phyloP scores from a whole-genome alignment of 2,888 invertebrate genomes.

The Ichneumoninae sp. region DNA sequence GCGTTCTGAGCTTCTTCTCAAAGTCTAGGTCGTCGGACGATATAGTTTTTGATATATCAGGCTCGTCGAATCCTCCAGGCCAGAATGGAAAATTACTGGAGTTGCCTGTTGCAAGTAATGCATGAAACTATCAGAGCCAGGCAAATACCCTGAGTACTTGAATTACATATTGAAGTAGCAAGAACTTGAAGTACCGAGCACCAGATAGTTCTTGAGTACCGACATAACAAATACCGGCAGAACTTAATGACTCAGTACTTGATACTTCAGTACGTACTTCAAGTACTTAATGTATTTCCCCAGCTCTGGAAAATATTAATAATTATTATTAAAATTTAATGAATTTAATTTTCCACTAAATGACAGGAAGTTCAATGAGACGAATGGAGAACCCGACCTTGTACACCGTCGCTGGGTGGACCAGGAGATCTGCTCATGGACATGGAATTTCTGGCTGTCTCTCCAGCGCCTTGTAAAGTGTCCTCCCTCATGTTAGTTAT shows the following conservation, averaged over 20 bases:
- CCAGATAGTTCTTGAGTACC: no score
- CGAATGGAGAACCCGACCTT: conserved; percentile 85
- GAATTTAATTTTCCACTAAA: no score
- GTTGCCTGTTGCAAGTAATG: conserved; percentile 81
- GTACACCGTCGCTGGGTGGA: conserved; percentile 88
- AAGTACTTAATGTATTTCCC: no score
- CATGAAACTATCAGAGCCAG: not conserved
- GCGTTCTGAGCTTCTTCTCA: conserved; percentile 78
- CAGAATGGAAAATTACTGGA: conserved; percentile 94
- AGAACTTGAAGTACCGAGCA: no score
- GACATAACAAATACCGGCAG: no score
- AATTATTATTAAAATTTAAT: no score
- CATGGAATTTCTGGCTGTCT: conserved; percentile 90
- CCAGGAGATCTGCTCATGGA: conserved; percentile 93
- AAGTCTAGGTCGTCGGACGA: conserved; percentile 76
- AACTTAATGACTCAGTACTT: no score
- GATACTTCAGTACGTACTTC: no score
- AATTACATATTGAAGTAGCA: no score
- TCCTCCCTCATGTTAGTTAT: conserved; percentile 89
- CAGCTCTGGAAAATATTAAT: no score
- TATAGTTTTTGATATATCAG: conserved; percentile 82
- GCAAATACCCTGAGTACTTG: no score
- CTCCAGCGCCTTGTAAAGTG: conserved; percentile 86
- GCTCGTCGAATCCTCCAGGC: conserved; percentile 91
- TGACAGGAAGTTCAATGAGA: not conserved